Base-by-base conservation (phyloP, 2,888 invertebrate genomes). In the Cephus runcator region DNA sequence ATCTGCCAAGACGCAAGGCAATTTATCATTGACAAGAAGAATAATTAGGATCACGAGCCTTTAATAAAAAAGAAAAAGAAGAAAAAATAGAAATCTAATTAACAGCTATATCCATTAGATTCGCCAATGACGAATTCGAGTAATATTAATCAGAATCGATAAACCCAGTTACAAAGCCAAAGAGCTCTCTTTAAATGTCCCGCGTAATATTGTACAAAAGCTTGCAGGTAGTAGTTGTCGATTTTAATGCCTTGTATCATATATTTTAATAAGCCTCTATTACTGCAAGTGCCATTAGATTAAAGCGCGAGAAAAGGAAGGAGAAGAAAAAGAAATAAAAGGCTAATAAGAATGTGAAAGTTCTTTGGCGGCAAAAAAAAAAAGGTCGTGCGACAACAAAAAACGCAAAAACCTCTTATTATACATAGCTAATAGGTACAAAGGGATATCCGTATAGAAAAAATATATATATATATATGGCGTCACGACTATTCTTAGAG, bases 211-310 rank as follows among this genome's bases (percentile, higher is more conserved):
- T 56, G 56, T 56, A 56, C 56, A 56, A 56, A 56, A 56, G 56
- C 56, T 56, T 56, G 56, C 56, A 56, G 56, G 23, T 2, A 23
- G 56, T 56, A 23, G 56, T 9, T 9, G 56, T 56, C 56, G 56
- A 23, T 56, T 56, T 56, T 23, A 56, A 56, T 56, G 56, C 71
- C 30, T 71, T 34, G 71, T 33, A 71, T 71, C 23, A 71, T 71
- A 71, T 71, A 71, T 71, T 71, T 71, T 71, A 56, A 56, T 71
- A 71, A 71, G 31, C 71, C 33, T 34, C 31, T 71, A 71, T 71
- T 71, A 71, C 71, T 71, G 31, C 71, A 71, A 71, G 71, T 71
- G 71, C 71, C 71, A 34, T 71, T 71, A 71, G 71, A 71, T 71
- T 56, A 56, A 56, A 15, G 40, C 56, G 56, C 56, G 56, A 23